These are phyloP conservation scores for Tribolium madens DNA, from an alignment of 1,140 invertebrate genomes.

Conservation along the genomic window DNA sequence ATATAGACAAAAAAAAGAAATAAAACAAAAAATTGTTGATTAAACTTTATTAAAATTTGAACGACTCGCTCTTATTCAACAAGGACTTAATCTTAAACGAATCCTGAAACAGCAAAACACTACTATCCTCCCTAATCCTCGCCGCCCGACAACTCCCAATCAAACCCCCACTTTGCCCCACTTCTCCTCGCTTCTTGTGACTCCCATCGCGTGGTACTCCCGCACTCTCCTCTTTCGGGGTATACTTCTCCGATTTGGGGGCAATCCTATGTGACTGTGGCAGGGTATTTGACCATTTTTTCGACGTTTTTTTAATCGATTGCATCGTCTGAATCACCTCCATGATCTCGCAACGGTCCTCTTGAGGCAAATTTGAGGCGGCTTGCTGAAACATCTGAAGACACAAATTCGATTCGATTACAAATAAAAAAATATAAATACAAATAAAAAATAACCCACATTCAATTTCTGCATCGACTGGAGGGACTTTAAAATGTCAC, in stretches of 20 bases:
- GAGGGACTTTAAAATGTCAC: constrained; percentile 61
- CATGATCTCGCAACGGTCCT: constrained; percentile 58
- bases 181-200: background rate
- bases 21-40: background rate
- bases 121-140: constrained; percentile 59
- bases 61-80: constrained; percentile 55
- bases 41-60: constrained; percentile 50
- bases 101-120: constrained; percentile 58
- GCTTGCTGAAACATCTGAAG: constrained; percentile 61
- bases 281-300: constrained; percentile 59
- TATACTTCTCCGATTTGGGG: constrained; percentile 57
- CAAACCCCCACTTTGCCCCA: constrained; percentile 46
- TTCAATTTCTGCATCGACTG: constrained; percentile 62
- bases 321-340: constrained; percentile 59
- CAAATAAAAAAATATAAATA: background rate
- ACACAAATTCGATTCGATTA: constrained; percentile 23
- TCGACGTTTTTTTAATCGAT: constrained; percentile 50
- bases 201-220: constrained; percentile 47
- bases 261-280: constrained; percentile 47
- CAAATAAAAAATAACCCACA: constrained; percentile 47
- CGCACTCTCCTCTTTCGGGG: constrained; percentile 61
- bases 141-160: constrained; percentile 59
- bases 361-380: constrained; percentile 55
- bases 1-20: too few species aligned
- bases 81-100: constrained; percentile 59